Evolutionary conservation across 2,113 vertebrate genomes (phyloP).

Genomic region (Xiphophorus maculatus): DNA sequence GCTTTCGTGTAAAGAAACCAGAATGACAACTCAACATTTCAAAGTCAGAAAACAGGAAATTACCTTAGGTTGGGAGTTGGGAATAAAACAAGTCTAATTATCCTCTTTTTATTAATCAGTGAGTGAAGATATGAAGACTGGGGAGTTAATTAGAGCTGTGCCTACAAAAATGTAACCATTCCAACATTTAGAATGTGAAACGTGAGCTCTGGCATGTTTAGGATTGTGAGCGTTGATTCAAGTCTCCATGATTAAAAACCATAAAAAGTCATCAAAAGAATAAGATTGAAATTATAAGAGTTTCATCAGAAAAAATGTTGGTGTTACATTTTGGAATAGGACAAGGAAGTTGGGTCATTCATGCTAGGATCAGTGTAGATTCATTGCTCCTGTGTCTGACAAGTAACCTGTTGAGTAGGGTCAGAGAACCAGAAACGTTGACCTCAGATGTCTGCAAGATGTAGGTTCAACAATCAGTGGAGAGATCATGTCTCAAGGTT

Average conservation of each 20-base stretch:
- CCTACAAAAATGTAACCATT: background rate
- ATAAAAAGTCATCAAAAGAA: too few species aligned
- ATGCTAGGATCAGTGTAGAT: too few species aligned
- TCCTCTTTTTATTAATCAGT: background rate
- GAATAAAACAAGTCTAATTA: background rate
- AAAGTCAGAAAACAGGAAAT: background rate
- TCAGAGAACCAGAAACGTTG: background rate
- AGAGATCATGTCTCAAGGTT: background rate
- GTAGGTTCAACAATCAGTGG: background rate
- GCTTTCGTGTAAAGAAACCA: background rate
- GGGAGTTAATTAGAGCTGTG: background rate
- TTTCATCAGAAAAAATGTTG: too few species aligned
- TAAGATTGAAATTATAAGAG: too few species aligned
- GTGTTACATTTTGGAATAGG: too few species aligned
- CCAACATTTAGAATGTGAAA: background rate
- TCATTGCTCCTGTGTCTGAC: too few species aligned
- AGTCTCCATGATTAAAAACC: too few species aligned
- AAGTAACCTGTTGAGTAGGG: background rate
- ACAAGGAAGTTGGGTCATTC: too few species aligned
- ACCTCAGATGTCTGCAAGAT: background rate
- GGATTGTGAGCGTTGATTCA: background rate
- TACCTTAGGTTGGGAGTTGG: background rate
- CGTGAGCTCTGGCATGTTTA: background rate
- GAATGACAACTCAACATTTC: background rate
- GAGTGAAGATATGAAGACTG: background rate